Percentiles rank a stretch among this genome's conserved stretches.
Conservation (phyloP, 1,140 invertebrate genomes). For the Listronotus oregonensis region DNA sequence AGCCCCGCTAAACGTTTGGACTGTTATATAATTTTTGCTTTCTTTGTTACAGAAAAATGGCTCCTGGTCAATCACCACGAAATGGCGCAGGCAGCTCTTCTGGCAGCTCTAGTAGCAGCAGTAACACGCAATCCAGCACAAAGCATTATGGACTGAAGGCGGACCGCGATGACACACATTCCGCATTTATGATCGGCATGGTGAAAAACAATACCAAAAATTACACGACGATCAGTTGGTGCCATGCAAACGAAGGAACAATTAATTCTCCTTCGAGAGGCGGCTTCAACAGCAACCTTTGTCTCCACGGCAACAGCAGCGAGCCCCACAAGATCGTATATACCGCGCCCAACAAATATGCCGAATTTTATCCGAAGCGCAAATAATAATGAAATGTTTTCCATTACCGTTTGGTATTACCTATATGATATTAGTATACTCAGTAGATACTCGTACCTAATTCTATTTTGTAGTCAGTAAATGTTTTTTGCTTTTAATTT, state of each 20-base stretch:
- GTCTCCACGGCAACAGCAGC: background rate
- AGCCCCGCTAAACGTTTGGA: constrained; percentile 1
- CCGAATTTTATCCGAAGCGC: constrained; percentile 7
- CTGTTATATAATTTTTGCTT: constrained; percentile 1
- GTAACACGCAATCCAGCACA: background rate
- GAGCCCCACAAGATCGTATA: constrained; percentile 6
- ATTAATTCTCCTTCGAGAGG: background rate
- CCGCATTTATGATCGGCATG: constrained; percentile 2
- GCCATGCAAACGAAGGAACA: constrained; percentile 3
- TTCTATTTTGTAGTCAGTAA: constrained; percentile 2
- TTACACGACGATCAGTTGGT: background rate
- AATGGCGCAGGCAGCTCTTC: constrained; percentile 2
- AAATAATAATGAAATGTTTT: constrained; percentile 8
- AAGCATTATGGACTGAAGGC: constrained; percentile 4
- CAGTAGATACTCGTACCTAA: constrained; percentile 2
- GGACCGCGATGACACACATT: background rate
- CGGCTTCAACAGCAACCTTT: constrained; percentile 1
- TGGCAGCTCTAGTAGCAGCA: background rate
- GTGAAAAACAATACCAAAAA: constrained; percentile 4
- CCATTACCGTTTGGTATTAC: background rate
- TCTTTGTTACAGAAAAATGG: constrained; percentile 7
- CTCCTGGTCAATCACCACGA: background rate
- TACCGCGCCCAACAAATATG: background rate
- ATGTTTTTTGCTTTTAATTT: background rate
- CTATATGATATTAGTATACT: constrained; percentile 2